Evolutionary conservation across 2,888 invertebrate species (phyloP), one percentile per base, ranked within the genome.

Genomic region (Pyralis farinalis): DNA sequence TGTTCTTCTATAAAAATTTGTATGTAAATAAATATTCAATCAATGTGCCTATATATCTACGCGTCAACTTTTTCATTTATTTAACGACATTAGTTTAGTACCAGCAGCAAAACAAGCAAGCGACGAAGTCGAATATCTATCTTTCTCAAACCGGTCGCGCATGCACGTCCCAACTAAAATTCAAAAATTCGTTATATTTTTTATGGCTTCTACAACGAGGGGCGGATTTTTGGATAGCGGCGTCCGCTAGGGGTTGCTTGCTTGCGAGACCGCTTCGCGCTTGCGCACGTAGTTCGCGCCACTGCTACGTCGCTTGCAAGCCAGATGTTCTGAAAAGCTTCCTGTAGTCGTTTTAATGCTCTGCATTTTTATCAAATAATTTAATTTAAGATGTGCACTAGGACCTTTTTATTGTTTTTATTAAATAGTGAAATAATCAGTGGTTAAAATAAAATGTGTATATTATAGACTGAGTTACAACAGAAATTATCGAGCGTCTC

Each of bases 301-400:
- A 88, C 86, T 82, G 84, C 84, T 82, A 85, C 83, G 85, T 84
- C 76, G 84, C 82, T 80, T 79, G 81, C 78, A 78, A 81, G 86
- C 84, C 89, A 89, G 89, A 89, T 89, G 88, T 89, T 87, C 87
- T 75, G 78, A 85, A 84, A 86, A 86, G 87, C 87, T 87, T 88
- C 80, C 79, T 83, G 82, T 83, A 82, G 86, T 64, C 72, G 83
- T 80, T 79, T 55, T 71, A 68, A 71, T 76, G 71, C 74, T 79
- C 75, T 62, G 76, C 71, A 70, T 74, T 84, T 79, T 74, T 74
- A 74, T 70, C 58, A 62, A 65, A 62, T 76, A 71, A 72, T 59
- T 70, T 67, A 62, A 53, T 77, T 55, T 72, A 86, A 79, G 85
- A 87, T 87, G 87, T 73, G 81, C 73, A 70, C 73, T 78, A 83